A percentile compares a stretch with the other conserved stretches of the same genome.
phyloP scores from a whole-genome alignment of 2,113 vertebrate genomes.

The Pavo muticus region DNA sequence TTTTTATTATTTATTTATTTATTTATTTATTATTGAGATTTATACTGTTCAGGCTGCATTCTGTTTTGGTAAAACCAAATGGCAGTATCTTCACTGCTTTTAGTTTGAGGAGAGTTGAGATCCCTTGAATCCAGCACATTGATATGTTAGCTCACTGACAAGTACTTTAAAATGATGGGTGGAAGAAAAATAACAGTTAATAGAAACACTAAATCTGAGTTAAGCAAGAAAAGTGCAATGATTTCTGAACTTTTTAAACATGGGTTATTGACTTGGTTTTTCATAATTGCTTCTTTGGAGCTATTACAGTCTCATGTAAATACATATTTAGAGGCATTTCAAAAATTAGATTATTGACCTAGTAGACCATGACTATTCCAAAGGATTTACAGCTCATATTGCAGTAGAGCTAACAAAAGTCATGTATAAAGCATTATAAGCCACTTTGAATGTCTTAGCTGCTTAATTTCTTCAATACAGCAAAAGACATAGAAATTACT shows the following conservation, averaged over 20 bases:
- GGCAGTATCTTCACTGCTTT: neutral
- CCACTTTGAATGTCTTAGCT: slow-evolving; percentile 9
- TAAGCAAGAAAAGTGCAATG: neutral
- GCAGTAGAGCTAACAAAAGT: slow-evolving; percentile 37
- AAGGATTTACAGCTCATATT: slow-evolving; percentile 32
- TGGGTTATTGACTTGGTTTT: slow-evolving; percentile 28
- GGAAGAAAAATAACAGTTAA: neutral
- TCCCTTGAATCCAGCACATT: neutral
- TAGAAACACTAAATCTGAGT: neutral
- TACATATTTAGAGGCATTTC: slow-evolving; percentile 49
- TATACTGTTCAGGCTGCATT: neutral
- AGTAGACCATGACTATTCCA: slow-evolving; percentile 21
- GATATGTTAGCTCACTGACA: neutral
- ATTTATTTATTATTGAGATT: neutral
- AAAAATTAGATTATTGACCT: slow-evolving; percentile 55
- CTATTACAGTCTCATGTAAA: slow-evolving; percentile 52
- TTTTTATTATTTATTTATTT: neutral
- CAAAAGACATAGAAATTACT: neutral
- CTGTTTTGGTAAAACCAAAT: neutral
- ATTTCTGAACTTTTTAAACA: slow-evolving; percentile 9
- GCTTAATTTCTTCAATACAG: neutral
- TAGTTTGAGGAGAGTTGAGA: neutral
- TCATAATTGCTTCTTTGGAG: slow-evolving; percentile 51
- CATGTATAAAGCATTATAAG: neutral
- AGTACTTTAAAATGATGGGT: neutral